Conservation (phyloP, 2,797 vertebrate genomes). For the Nannoperca australis region DNA sequence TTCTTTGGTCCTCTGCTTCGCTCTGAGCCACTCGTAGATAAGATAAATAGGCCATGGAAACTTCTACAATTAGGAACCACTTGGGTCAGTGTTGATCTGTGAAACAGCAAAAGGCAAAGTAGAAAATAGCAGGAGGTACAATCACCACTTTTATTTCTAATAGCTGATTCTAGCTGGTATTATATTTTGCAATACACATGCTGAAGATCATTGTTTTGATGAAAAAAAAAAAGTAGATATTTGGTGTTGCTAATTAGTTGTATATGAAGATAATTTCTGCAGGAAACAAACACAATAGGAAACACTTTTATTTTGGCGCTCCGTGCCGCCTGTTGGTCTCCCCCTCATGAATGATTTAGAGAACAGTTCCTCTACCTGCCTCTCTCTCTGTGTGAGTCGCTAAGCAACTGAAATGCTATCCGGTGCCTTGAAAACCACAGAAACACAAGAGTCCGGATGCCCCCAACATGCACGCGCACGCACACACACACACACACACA, state of each 20-base stretch:
- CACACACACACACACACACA: conserved; percentile 34
- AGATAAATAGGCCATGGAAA: conserved; percentile 64
- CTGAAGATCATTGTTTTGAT: neutral
- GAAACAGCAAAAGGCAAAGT: neutral
- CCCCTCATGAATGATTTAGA: conserved; percentile 93
- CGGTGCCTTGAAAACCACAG: conserved; percentile 82
- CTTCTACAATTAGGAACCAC: conserved; percentile 45
- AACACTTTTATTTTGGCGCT: conserved; percentile 54
- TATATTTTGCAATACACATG: too few relatives aligned
- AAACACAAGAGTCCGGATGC: conserved; percentile 76
- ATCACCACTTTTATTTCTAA: neutral
- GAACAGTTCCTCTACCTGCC: conserved; percentile 85
- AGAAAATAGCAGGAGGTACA: conserved; percentile 11
- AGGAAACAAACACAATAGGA: too few relatives aligned
- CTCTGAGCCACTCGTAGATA: conserved; percentile 43
- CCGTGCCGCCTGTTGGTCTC: conserved; percentile 42
- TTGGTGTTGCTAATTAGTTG: neutral
- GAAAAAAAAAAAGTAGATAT: neutral
- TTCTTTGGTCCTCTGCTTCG: conserved; percentile 17
- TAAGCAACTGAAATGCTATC: conserved; percentile 93
- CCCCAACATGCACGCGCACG: conserved; percentile 64
- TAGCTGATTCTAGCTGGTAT: neutral
- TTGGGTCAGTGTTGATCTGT: conserved; percentile 34
- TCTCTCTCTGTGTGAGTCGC: conserved; percentile 85
- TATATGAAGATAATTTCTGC: neutral